These are phyloP conservation scores for Pachyramphus minor DNA, from an alignment of 2,113 vertebrate genomes.

Conservation along the genomic window DNA sequence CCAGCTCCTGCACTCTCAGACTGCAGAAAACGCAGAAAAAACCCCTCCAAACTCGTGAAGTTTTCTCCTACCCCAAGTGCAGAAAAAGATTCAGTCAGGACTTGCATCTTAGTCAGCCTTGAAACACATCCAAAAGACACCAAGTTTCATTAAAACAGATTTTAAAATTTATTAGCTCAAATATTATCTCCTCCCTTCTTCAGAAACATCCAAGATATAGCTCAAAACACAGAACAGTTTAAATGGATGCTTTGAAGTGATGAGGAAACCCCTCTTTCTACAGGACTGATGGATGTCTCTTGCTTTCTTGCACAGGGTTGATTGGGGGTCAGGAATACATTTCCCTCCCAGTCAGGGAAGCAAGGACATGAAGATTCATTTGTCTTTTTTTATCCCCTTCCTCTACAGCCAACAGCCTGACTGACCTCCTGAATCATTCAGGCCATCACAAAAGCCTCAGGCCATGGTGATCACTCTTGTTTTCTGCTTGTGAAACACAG, in stretches of 20 bases:
- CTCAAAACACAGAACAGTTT: background rate
- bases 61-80: background rate
- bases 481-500: constrained; percentile 32
- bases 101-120: background rate
- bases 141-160: background rate
- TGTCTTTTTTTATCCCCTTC: background rate
- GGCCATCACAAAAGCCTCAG: constrained; percentile 6
- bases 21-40: background rate
- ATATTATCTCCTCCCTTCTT: background rate
- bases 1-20: background rate
- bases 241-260: background rate
- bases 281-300: background rate
- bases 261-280: background rate
- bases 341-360: background rate
- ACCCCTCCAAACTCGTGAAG: accelerated
- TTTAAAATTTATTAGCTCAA: background rate
- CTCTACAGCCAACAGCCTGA: background rate
- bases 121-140: background rate
- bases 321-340: background rate
- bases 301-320: background rate
- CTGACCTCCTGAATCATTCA: background rate
- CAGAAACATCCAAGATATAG: background rate
- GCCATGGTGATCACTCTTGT: background rate
- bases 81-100: background rate
- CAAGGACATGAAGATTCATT: background rate